Evolutionary conservation across 2,113 vertebrate species (phyloP).

Genomic region (Clarias macrocephalus): DNA sequence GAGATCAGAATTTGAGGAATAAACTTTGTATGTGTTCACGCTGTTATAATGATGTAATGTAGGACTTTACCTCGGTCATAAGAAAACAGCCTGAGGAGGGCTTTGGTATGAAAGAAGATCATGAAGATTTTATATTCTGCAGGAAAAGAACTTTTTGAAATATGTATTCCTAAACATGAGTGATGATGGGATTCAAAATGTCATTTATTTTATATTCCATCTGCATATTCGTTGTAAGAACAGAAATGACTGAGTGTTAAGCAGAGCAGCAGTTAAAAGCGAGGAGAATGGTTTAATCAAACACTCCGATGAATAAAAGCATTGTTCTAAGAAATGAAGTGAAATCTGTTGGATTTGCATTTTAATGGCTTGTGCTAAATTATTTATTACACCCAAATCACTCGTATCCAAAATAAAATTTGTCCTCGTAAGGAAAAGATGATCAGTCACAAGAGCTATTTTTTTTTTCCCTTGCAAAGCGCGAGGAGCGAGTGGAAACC

Average conservation of each 20-base stretch:
- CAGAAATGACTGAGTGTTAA: not conserved
- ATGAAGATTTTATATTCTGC: not conserved
- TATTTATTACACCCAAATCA: not conserved
- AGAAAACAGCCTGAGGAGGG: not conserved
- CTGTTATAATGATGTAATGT: not conserved
- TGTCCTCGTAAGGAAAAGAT: not conserved
- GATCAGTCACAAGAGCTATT: not conserved
- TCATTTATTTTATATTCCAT: not conserved
- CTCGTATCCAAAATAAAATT: not conserved
- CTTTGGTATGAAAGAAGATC: not conserved
- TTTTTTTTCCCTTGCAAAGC: not conserved
- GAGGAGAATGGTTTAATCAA: not conserved
- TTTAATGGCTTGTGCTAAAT: not conserved
- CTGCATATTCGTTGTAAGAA: not conserved
- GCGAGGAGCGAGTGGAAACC: too few species aligned
- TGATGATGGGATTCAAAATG: not conserved
- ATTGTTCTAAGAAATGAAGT: not conserved
- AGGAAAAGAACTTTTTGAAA: not conserved
- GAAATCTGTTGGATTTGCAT: not conserved
- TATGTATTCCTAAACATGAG: not conserved
- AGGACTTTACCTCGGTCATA: not conserved
- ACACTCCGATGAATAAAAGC: not conserved
- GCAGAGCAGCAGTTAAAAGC: not conserved
- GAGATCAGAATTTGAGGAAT: constrained; percentile 9
- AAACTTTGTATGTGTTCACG: constrained; percentile 28